phyloP scores from a whole-genome alignment of 2,113 vertebrate species.

The Albula goreensis region DNA sequence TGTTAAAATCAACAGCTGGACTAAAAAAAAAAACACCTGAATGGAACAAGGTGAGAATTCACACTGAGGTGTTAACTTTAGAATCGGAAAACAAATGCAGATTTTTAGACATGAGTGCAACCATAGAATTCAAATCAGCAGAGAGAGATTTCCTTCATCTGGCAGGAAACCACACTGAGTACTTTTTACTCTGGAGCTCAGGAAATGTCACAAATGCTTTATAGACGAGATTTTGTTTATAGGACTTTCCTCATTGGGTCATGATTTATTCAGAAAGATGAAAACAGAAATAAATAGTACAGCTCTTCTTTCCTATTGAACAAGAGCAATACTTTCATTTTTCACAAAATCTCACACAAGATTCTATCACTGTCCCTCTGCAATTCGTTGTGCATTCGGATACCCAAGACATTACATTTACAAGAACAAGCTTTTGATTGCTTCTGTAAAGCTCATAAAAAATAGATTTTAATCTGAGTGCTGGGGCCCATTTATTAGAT shows the following conservation, averaged over 20 bases:
- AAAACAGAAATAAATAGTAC: constrained; percentile 30
- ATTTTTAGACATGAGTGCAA: background rate
- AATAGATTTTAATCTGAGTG: constrained; percentile 29
- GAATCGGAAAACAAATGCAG: background rate
- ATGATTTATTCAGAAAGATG: constrained; percentile 35
- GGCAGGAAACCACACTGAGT: constrained; percentile 12
- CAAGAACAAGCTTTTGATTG: constrained; percentile 24
- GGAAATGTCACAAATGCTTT: constrained; percentile 23
- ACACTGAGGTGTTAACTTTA: background rate
- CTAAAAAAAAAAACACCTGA: too few relatives aligned
- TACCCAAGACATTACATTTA: constrained; percentile 18
- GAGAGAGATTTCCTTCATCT: constrained; percentile 23
- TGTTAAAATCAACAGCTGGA: too few relatives aligned
- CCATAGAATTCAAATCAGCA: constrained; percentile 18
- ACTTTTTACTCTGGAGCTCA: background rate
- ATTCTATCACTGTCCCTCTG: constrained; percentile 11
- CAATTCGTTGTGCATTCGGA: background rate
- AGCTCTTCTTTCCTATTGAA: constrained; percentile 10
- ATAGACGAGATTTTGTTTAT: constrained; percentile 17
- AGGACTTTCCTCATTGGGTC: background rate
- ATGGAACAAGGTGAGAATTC: too few relatives aligned
- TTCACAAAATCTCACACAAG: constrained; percentile 8
- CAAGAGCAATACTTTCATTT: background rate
- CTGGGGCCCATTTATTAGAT: constrained; percentile 1
- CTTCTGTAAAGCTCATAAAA: constrained; percentile 24